Evolutionary conservation across 1,140 invertebrate species (phyloP).

Genomic region (Phymastichus coffea): DNA sequence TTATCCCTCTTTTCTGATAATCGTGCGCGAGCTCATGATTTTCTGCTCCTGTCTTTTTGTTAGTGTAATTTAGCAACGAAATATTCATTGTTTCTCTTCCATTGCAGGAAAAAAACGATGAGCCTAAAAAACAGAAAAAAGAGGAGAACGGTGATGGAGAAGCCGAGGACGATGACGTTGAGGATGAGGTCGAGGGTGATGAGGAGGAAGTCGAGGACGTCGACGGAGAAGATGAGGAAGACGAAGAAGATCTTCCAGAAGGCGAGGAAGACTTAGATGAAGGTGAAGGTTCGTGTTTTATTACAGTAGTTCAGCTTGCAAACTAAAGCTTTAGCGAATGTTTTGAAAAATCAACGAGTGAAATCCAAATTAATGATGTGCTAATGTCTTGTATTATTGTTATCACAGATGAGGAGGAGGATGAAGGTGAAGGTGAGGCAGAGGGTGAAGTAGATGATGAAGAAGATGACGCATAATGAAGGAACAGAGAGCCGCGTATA

Average conservation of each 20-base stretch:
- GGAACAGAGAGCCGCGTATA: slow-evolving; percentile 45
- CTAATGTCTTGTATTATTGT: slow-evolving; percentile 27
- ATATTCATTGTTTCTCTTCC: slow-evolving; percentile 7
- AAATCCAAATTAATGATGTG: too few species aligned
- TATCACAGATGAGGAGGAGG: slow-evolving; percentile 64
- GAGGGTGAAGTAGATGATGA: slow-evolving; percentile 62
- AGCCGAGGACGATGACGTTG: slow-evolving; percentile 64
- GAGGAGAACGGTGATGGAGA: slow-evolving; percentile 71
- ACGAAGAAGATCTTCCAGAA: slow-evolving; percentile 67
- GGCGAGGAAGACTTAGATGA: slow-evolving; percentile 70
- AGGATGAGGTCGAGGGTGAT: slow-evolving; percentile 66
- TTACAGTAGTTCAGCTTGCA: not conserved
- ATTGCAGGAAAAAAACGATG: slow-evolving; percentile 69
- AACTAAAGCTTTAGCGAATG: not conserved
- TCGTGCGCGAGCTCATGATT: too few species aligned
- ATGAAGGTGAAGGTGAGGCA: slow-evolving; percentile 59
- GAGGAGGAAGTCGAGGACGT: slow-evolving; percentile 59
- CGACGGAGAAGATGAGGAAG: slow-evolving; percentile 66
- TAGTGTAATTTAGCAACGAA: too few species aligned
- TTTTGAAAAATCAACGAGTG: not conserved
- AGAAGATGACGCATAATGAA: slow-evolving; percentile 60
- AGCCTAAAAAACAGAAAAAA: slow-evolving; percentile 76
- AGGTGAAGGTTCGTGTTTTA: slow-evolving; percentile 55
- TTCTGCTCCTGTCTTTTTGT: too few species aligned
- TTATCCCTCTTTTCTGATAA: too few species aligned